A percentile compares a stretch with the other conserved stretches of the same genome.
These are phyloP conservation scores for Argynnis bischoffii DNA, from an alignment of 2,888 invertebrate species.

Conservation along the genomic window DNA sequence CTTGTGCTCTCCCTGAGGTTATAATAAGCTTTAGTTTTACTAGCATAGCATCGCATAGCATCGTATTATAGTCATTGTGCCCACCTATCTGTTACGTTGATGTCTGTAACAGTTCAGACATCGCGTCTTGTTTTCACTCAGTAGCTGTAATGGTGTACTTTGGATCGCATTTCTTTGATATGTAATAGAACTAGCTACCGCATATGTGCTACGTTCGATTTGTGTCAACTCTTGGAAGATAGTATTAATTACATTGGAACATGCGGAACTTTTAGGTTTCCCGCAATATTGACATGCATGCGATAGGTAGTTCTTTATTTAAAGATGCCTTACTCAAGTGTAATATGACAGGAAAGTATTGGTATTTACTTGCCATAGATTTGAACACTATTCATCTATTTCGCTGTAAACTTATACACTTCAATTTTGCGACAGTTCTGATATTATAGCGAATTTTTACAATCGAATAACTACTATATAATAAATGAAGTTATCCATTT, in stretches of 20 bases:
- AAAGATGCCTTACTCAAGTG: not conserved
- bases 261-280: too few species aligned
- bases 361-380: constrained; percentile 4
- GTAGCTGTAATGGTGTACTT: not conserved
- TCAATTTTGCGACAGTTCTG: not conserved
- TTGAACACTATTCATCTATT: not conserved
- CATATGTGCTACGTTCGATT: too few species aligned
- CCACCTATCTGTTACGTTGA: constrained; percentile 69
- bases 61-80: constrained; percentile 73
- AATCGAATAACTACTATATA: constrained; percentile 18
- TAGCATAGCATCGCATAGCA: constrained; percentile 43
- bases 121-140: constrained; percentile 17
- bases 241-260: too few species aligned
- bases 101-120: constrained; percentile 47
- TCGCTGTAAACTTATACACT: too few species aligned
- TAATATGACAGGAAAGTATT: not conserved
- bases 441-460: constrained; percentile 10
- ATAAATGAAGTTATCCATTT: constrained; percentile 26
- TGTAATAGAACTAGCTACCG: too few species aligned
- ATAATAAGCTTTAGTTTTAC: constrained; percentile 54
- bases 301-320: not conserved
- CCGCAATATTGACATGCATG: too few species aligned
- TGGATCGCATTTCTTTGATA: too few species aligned
- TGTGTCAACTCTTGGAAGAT: too few species aligned
- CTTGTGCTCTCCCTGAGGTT: constrained; percentile 43